These are phyloP conservation scores for Deilephila elpenor DNA, from an alignment of 2,888 invertebrate genomes.

Conservation along the genomic window DNA sequence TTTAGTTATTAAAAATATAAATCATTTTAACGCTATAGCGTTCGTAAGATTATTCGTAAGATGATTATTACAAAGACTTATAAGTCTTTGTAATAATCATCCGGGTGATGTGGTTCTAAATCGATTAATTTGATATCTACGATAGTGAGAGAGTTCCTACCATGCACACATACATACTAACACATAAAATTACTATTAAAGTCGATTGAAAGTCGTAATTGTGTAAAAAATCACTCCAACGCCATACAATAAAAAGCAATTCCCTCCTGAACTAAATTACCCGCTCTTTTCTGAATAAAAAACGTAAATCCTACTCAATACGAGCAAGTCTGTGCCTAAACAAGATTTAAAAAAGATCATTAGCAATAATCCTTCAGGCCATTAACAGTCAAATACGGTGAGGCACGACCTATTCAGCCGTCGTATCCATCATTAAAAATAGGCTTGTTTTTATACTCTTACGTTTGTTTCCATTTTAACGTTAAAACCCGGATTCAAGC, in stretches of 20 bases:
- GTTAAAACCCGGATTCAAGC: slow-evolving; percentile 42
- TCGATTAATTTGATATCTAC: too few species aligned
- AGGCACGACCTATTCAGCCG: slow-evolving; percentile 18
- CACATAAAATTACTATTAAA: too few species aligned
- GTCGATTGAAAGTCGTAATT: too few species aligned
- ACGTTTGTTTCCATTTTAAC: slow-evolving; percentile 60
- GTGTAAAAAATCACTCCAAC: too few species aligned
- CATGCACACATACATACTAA: too few species aligned
- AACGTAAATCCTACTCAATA: slow-evolving; percentile 1
- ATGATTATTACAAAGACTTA: too few species aligned
- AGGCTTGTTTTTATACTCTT: slow-evolving; percentile 44
- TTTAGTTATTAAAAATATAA: too few species aligned
- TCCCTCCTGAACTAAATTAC: background rate
- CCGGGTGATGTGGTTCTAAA: too few species aligned
- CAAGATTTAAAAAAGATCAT: slow-evolving; percentile 20
- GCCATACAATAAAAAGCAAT: background rate
- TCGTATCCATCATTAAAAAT: slow-evolving; percentile 25
- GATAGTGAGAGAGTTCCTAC: too few species aligned
- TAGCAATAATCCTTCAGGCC: slow-evolving; percentile 14
- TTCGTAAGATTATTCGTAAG: too few species aligned
- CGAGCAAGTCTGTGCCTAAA: background rate
- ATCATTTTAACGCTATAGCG: too few species aligned
- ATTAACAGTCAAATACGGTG: slow-evolving; percentile 20
- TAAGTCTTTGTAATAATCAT: too few species aligned
- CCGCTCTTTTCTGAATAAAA: background rate